phyloP scores from a whole-genome alignment of 2,888 invertebrate genomes.

The Drosophila diplacantha region DNA sequence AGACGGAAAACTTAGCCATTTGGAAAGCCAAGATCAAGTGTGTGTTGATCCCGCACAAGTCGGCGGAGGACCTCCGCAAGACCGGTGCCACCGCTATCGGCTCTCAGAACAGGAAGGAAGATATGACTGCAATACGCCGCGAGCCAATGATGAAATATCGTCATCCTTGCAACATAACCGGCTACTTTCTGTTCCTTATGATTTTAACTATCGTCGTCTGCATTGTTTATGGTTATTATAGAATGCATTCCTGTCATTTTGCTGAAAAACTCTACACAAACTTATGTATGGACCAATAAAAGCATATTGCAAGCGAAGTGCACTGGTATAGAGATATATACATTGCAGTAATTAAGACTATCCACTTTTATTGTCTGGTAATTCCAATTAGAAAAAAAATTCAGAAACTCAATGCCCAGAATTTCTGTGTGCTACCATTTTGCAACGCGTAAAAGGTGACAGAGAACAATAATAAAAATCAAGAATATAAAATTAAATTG shows the following conservation, averaged over 20 bases:
- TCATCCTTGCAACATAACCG: too few relatives aligned
- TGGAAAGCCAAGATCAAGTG: slow-evolving; percentile 44
- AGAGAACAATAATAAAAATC: not conserved
- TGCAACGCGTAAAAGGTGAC: too few relatives aligned
- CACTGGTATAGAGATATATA: not conserved
- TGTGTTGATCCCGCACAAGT: not conserved
- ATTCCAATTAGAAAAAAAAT: not conserved
- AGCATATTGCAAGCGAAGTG: not conserved
- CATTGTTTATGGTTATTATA: slow-evolving; percentile 6
- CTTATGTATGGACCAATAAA: not conserved
- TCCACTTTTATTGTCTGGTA: not conserved
- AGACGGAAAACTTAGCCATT: not conserved
- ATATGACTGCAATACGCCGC: not conserved
- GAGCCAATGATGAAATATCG: not conserved
- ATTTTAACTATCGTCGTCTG: not conserved
- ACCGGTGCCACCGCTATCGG: not conserved
- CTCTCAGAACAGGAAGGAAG: not conserved
- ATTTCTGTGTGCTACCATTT: too few relatives aligned
- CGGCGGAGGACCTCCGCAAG: not conserved
- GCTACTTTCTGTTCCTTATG: not conserved
- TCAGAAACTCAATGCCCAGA: too few relatives aligned
- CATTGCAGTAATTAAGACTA: not conserved
- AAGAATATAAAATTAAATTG: not conserved
- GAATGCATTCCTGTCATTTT: not conserved
- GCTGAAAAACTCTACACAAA: not conserved